Base-by-base conservation (phyloP, 2,888 invertebrate species). In the Sinelater perroti region DNA sequence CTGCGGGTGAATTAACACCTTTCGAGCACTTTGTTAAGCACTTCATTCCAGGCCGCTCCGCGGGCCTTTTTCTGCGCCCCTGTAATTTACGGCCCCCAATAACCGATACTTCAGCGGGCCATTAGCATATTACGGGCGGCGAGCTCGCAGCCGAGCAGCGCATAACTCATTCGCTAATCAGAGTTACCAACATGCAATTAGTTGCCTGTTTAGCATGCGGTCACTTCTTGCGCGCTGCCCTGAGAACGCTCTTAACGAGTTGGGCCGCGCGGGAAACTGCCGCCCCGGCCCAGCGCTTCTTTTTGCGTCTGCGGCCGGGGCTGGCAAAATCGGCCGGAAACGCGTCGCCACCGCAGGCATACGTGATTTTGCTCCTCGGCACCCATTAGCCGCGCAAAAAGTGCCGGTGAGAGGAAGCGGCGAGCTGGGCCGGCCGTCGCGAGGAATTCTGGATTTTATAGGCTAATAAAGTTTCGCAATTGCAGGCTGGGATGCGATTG, bases 101-200 rank as follows among this genome's bases (percentile, higher is more conserved):
- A 30, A 14, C 26, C 40, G 40, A 40, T 38, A 51, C 21, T 51
- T 51, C 51, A 40, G 42, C 51, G 31, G 14, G 51, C 38, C 21
- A 70, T 69, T 69, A 42, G 42, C 24, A 42, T 64, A 65, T 67
- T 67, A 63, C 64, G 63, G 56, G 51, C 56, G 38, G 62, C 61
- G 58, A 61, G 67, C 38, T 14, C 40, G 38, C 66, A 60, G 64
- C 68, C 66, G 66, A 70, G 66, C 60, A 62, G 64, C 62, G 61
- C 65, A 73, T 74, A 72, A 72, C 64, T 74, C 72, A 74, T 73
- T 66, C 64, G 52, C 70, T 72, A 72, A 74, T 73, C 71, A 72
- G 71, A 65, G 60, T 64, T 62, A 67, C 61, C 63, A 70, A 65
- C 68, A 66, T 67, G 65, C 71, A 72, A 73, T 73, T 72, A 72